A percentile compares a stretch with the other conserved stretches of the same genome.
These are phyloP conservation scores for Manis javanica DNA, from an alignment of 2,797 vertebrate genomes.

Conservation along the genomic window DNA sequence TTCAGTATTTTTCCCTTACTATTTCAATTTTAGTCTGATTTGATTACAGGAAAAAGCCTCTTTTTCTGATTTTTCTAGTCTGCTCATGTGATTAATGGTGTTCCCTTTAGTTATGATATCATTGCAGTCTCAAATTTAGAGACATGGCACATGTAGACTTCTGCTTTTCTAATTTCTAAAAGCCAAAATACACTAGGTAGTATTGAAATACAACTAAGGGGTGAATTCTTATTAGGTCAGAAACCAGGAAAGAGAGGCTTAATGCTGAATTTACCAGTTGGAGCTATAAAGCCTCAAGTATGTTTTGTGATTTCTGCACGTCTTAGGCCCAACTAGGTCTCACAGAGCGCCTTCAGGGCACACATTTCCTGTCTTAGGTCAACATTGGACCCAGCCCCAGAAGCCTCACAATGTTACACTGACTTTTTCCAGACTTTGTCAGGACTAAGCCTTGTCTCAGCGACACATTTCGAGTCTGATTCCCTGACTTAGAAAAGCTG, in stretches of 20 bases:
- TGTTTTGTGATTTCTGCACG: constrained; percentile 63
- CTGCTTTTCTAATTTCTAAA: constrained; percentile 74
- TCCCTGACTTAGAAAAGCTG: constrained; percentile 13
- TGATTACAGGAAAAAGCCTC: constrained; percentile 38
- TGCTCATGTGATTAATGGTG: constrained; percentile 61
- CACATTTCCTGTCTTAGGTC: constrained; percentile 77
- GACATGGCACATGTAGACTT: constrained; percentile 59
- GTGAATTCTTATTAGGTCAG: constrained; percentile 71
- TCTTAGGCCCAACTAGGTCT: constrained; percentile 65
- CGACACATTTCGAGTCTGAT: constrained; percentile 33
- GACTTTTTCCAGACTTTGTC: constrained; percentile 70
- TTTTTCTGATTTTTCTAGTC: constrained; percentile 25
- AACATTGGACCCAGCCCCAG: constrained; percentile 50
- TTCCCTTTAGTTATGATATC: constrained; percentile 70
- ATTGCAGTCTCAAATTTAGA: constrained; percentile 67
- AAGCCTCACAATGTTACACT: constrained; percentile 31
- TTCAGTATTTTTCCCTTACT: neutral
- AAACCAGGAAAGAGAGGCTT: constrained; percentile 69
- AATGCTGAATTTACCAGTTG: constrained; percentile 63
- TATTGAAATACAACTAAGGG: constrained; percentile 50
- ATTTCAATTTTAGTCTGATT: constrained; percentile 53
- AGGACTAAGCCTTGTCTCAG: constrained; percentile 26
- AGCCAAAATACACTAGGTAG: constrained; percentile 67
- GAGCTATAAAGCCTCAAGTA: constrained; percentile 59
- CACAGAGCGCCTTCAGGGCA: constrained; percentile 44